A percentile compares a stretch with the other conserved stretches of the same genome.
Evolutionary conservation across 2,797 vertebrate genomes (phyloP).

Genomic region (Lophotriccus pileatus): DNA sequence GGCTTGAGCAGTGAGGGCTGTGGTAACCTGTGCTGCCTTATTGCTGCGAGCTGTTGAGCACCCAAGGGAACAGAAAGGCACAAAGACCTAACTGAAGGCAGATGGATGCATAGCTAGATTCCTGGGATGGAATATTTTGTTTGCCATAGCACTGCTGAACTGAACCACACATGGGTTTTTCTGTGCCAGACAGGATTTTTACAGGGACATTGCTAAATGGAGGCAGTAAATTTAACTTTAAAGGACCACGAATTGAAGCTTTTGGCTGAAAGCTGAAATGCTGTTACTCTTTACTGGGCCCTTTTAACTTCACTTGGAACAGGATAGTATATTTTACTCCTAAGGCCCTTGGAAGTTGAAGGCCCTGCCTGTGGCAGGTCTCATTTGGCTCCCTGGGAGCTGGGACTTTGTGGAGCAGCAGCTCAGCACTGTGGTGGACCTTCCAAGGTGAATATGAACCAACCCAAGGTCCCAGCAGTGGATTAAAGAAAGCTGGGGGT

Average conservation of each 20-base stretch:
- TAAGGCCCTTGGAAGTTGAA: conserved; percentile 59
- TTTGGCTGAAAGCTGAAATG: conserved; percentile 70
- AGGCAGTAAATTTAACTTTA: conserved; percentile 75
- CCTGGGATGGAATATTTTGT: conserved; percentile 48
- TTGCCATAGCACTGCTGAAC: conserved; percentile 33
- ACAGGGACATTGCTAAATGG: conserved; percentile 76
- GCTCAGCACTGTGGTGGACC: not conserved
- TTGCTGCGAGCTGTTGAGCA: not conserved
- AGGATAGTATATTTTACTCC: conserved; percentile 70
- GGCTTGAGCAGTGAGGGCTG: not conserved
- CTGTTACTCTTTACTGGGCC: conserved; percentile 72
- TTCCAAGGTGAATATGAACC: not conserved
- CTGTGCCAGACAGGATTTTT: conserved; percentile 67
- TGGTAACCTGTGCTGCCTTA: not conserved
- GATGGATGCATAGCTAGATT: not conserved
- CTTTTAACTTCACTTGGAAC: conserved; percentile 73
- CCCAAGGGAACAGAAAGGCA: not conserved
- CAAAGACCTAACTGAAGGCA: conserved; percentile 21
- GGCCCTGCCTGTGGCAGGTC: not conserved
- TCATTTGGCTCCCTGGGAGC: not conserved
- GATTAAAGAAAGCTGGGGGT: not conserved
- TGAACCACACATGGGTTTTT: conserved; percentile 36
- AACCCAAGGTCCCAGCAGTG: not conserved
- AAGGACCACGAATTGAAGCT: conserved; percentile 70
- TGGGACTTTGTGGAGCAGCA: not conserved